Base-by-base conservation (phyloP, 2,113 vertebrate species). In the Triplophysa tibetana region DNA sequence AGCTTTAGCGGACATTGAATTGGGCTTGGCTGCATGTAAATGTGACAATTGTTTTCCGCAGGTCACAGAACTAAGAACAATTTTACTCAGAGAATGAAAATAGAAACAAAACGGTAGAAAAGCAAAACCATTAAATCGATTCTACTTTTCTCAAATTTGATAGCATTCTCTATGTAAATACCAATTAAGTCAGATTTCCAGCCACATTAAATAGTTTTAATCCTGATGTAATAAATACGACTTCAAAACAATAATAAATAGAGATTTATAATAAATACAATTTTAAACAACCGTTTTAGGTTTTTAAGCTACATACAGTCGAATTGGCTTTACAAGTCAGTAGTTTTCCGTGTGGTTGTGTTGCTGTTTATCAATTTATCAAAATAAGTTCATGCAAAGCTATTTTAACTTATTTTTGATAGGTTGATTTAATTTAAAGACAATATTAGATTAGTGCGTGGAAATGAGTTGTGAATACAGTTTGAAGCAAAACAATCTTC, bases 1-100 rank as follows among this genome's bases (percentile, higher is more conserved):
- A 85, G 70, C 83, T 83, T 84, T 78, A 76, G 41, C 75, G 62
- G 77, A 70, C 26, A 19, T 29, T 4, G 48, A 58, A 79, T 62
- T 72, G 50, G 24, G 45, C 75, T 23, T 29, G 24, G 38, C n/a
- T 23, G 4, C 24, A 41, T 80, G 50, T 52, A 50, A 75, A 70
- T 21, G 48, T 29, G 58, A n/a, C 68, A 48, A 29, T 33, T 16
- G 11, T 48, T 58, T 13, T 16, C 12, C 16, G n/a, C 41, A 70
- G 43, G 17, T 12, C 14, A 19, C 7, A 3, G 5, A 7, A 43
- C 6, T 45, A 45, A 29, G 43, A 67, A 38, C 33, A 38, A 38
- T 7, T 38, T 38, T 8, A 38, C 63, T 68, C 63, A 23, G 9
- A 33, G 29, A 23, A 23, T 41, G 2, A 73, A 61, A 24, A 17